phyloP scores from a whole-genome alignment of 2,113 vertebrate genomes.

The Xerus inauris region DNA sequence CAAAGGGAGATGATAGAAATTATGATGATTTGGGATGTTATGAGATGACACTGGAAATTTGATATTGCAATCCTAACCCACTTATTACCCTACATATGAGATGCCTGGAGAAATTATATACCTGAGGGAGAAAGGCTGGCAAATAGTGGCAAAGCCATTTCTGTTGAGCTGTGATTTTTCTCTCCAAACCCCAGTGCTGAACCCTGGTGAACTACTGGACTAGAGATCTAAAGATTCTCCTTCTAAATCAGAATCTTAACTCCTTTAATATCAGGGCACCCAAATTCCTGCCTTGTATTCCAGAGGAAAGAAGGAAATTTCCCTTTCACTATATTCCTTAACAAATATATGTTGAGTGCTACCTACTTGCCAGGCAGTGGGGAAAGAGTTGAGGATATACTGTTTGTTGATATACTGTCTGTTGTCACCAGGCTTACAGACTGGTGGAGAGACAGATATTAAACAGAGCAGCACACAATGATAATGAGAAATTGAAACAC shows the following conservation, averaged over 20 bases:
- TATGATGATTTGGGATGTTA: not conserved
- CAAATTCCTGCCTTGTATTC: not conserved
- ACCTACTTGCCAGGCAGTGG: not conserved
- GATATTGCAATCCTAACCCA: not conserved
- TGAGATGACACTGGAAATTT: not conserved
- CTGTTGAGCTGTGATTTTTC: not conserved
- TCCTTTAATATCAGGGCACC: not conserved
- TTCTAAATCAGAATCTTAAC: not conserved
- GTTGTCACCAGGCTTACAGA: not conserved
- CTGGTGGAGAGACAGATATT: not conserved
- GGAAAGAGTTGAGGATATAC: not conserved
- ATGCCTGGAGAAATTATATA: slow-evolving; percentile 18
- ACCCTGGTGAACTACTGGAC: not conserved
- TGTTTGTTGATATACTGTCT: not conserved
- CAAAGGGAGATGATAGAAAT: not conserved
- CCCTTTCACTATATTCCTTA: not conserved
- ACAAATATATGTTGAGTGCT: not conserved
- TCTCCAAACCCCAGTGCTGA: not conserved
- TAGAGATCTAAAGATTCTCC: not conserved
- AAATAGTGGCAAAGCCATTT: not conserved
- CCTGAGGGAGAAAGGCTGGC: not conserved
- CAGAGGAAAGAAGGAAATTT: not conserved
- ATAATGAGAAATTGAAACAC: not conserved
- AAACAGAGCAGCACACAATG: not conserved
- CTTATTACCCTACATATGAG: not conserved